phyloP scores from a whole-genome alignment of 2,888 invertebrate species.

The Aleiodes alternator region DNA sequence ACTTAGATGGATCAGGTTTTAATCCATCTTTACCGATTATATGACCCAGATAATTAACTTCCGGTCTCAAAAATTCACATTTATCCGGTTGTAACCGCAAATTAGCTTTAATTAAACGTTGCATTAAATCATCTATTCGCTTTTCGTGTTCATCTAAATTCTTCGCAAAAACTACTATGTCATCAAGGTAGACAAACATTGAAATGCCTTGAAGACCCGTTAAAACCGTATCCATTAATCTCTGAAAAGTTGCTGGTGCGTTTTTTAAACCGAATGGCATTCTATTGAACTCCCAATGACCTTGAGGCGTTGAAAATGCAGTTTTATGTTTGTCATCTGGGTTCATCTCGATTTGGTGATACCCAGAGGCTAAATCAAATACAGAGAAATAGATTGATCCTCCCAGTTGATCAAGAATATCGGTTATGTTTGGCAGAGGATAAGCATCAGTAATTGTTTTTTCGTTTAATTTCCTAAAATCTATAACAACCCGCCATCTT shows the following conservation, averaged over 20 bases:
- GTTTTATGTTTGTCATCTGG: conserved; percentile 2
- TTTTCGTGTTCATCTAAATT: conserved; percentile 2
- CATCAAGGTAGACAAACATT: conserved; percentile 33
- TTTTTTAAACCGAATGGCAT: conserved; percentile 19
- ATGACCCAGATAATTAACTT: too few species aligned
- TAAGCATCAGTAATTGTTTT: too few species aligned
- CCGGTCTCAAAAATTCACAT: background rate
- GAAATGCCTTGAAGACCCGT: conserved; percentile 10
- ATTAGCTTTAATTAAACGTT: conserved; percentile 16
- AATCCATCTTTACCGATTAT: background rate
- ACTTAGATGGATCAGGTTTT: background rate
- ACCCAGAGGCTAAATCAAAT: background rate
- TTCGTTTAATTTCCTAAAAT: too few species aligned
- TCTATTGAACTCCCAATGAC: conserved; percentile 10
- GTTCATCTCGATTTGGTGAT: conserved; percentile 18
- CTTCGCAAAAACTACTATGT: conserved; percentile 6
- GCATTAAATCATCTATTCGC: background rate
- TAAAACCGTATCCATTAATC: conserved; percentile 27
- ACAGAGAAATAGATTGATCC: background rate
- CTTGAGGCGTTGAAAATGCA: conserved; percentile 9
- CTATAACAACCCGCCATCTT: too few species aligned
- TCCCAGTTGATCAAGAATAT: too few species aligned
- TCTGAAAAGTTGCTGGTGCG: conserved; percentile 16
- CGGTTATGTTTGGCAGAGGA: too few species aligned
- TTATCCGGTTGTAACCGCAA: conserved; percentile 17